Base-by-base conservation (phyloP, 1,140 invertebrate species). In the Caenorhabditis remanei region DNA sequence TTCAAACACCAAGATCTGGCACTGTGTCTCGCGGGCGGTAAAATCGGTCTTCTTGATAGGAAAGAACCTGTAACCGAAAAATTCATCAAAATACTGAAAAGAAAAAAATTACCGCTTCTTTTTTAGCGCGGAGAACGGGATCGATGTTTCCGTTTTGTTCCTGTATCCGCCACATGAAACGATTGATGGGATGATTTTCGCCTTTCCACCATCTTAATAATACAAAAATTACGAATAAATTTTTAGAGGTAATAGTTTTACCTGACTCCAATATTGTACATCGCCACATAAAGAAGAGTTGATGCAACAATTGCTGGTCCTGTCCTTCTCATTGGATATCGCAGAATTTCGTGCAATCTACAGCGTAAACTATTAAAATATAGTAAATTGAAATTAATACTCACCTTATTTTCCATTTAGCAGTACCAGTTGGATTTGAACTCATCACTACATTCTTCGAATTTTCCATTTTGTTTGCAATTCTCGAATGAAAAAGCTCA, bases 381-480 rank as follows among this genome's bases (percentile, higher is more conserved):
- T 1, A 13, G 61, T 13, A 32, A 8, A 32, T 32, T 63, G 11
- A 21, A 32, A 4, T 0, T 2, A 63, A n/a, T 58, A 4, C 71
- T 79, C 24, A 50, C 71, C 13, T 79, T 79, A 79, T 79, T 79
- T 79, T 79, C 71, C 71, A 79, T 13, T 50, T 79, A 8, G 71
- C 46, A 9, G 43, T 79, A 4, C 71, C 71, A 53, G 71, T 79
- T 6, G 71, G 71, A 14, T 50, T 79, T 50, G 71, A 79, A 50
- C 71, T 79, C 11, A 79, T 79, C n/a, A 24, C 9, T 1, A 79
- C 46, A 79, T 43, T 13, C 14, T 79, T 79, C 21, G 16, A 21
- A 53, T 50, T 21, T 13, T 79, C 46, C 71, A 79, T 79, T 48
- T 79, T 71, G 13, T 43, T 32, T 32, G 32, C 67, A 71, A 71